Evolutionary conservation across 2,888 invertebrate species (phyloP), one percentile per base, ranked within the genome.

Genomic region (Drosophila cracens): DNA sequence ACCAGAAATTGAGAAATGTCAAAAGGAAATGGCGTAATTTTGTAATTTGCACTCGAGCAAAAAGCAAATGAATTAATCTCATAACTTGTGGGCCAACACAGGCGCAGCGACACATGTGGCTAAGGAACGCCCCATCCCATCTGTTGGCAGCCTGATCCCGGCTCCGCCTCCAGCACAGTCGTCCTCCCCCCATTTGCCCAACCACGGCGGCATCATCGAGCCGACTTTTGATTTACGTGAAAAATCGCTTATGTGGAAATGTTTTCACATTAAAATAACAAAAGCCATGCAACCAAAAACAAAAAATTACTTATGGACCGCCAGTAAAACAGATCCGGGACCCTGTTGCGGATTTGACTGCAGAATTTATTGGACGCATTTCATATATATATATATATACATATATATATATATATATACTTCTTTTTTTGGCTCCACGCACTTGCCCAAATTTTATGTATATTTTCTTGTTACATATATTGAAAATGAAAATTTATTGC

Each of bases 231-330:
- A 87, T 88, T 87, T 88, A 87, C 87, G 87, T 85, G 85, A 84
- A 87, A 85, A 87, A 83, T 87, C 82, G 85, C 80, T 83, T 87
- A 83, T 87, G 82, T 82, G 85, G 85, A 88, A 87, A 87, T 88
- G 75, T 81, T 79, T 83, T 81, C 69, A 68, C 76, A 79, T 76
- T 83, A 79, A 82, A 76, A 70, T 29, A 68, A 53, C 43, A 64
- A 76, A 65, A 38, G 54, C 31, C 64, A 38, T 21, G 27, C 53
- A 53, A 54, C 21, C 27, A 49, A 54, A 18, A 34, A 56, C 54
- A 48, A 36, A 21, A 27, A 21, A 63, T 64, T 53, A 54, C 51
- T 61, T 10, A 34, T 46, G 52, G 34, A 29, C 43, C 8, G 27
- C 27, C 48, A 11, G 46, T 25, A 40, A 46, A 63, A 59, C 49